These are phyloP conservation scores for Leptoclinus maculatus DNA, from an alignment of 2,797 vertebrate species.

Conservation along the genomic window DNA sequence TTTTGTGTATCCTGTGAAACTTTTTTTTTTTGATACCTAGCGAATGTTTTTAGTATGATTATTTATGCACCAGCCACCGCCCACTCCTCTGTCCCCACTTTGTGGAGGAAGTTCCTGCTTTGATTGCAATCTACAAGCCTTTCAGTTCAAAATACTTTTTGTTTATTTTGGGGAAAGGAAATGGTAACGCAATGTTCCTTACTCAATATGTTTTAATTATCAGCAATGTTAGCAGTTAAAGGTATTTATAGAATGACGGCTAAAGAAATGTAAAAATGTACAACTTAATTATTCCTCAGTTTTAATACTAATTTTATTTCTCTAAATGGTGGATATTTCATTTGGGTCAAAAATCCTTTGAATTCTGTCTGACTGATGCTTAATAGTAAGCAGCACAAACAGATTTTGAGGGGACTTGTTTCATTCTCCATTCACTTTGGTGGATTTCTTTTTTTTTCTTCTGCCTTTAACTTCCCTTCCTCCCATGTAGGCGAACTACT, in stretches of 20 bases:
- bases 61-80: conserved; percentile 62
- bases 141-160: conserved; percentile 13
- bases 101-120: conserved; percentile 28
- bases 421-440: conserved; percentile 26
- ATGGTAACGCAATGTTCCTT: neutral
- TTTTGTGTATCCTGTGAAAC: conserved; percentile 70
- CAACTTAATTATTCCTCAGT: conserved; percentile 3
- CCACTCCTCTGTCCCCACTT: conserved; percentile 14
- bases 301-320: conserved; percentile 25
- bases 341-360: conserved; percentile 25
- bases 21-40: conserved; percentile 66
- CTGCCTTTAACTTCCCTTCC: conserved; percentile 61
- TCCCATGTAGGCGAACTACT: conserved; percentile 67
- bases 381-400: conserved; percentile 26
- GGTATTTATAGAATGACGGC: conserved; percentile 7
- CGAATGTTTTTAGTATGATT: conserved; percentile 61
- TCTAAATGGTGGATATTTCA: conserved; percentile 12
- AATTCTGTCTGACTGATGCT: conserved; percentile 27
- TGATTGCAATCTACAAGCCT: conserved; percentile 29
- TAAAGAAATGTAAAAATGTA: conserved; percentile 17
- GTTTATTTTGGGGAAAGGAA: conserved; percentile 20
- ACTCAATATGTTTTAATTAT: conserved; percentile 23
- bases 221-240: conserved; percentile 7
- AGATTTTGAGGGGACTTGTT: conserved; percentile 11
- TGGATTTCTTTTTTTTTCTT: conserved; percentile 28